Base-by-base conservation (phyloP, 2,113 vertebrate species). In the Melanocharis versteri region DNA sequence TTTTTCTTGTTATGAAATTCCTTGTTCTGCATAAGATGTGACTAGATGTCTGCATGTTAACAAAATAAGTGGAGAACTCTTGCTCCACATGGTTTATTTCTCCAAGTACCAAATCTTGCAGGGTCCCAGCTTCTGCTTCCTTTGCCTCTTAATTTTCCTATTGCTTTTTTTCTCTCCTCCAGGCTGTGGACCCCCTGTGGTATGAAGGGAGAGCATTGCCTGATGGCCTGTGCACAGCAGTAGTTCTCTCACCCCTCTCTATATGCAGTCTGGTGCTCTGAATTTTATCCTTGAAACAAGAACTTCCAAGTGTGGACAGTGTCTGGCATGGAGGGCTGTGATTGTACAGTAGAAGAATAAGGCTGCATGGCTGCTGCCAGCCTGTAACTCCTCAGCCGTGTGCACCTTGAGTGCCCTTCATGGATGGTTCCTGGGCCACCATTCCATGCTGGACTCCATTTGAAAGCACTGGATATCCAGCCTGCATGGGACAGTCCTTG, bases 381-480 rank as follows among this genome's bases (percentile, higher is more conserved):
- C 57, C 65, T 85, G 26, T 68, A 57, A 19, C 24, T 80, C 18
- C 42, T 80, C 9, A 1, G 1, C 54, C 18, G 8, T 10, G 1
- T 26, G 45, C 45, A 50, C 16, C 19, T 82, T 62, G 69, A 82
- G 30, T 58, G 17, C 24, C 65, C 35, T 84, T 69, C 18, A 8
- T 19, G 50, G 31, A 3, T 56, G 24, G 33, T 45, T 87, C 81
- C 65, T 87, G 57, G 54, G 56, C 47, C 33, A n/a, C 35, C 15
- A 4, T 33, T 76, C 40, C 16, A 0, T 53, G 6, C 5, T 60
- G 44, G 19, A 19, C 78, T 66, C 11, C 0, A 0, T 75, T 39
- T 75, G 87, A 69, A 73, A 79, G 40, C 35, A 7, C 47, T 64
- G 48, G 54, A 71, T 78, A 50, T 40, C 69, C 48, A 79, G 9